Conservation (phyloP, 2,113 vertebrate species). For the Hypanus sabinus region DNA sequence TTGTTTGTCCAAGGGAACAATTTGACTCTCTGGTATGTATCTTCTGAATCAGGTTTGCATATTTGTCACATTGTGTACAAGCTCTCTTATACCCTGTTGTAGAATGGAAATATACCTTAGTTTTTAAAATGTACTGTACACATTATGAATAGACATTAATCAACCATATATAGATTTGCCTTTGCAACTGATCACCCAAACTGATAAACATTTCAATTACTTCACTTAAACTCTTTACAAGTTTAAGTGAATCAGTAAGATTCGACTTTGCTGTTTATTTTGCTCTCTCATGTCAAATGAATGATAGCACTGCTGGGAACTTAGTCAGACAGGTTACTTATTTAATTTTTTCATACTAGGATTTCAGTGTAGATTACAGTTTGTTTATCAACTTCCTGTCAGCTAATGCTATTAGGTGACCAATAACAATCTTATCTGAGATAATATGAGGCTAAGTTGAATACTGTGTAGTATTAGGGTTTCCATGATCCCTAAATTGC, state of each 20-base stretch:
- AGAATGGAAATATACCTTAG: not conserved
- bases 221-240: not conserved
- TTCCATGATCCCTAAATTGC: too few species aligned
- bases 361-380: not conserved
- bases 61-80: not conserved
- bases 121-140: not conserved
- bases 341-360: not conserved
- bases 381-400: not conserved
- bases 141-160: not conserved
- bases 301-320: not conserved
- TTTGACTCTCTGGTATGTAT: slow-evolving; percentile 85
- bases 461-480: not conserved
- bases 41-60: slow-evolving; percentile 35
- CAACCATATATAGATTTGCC: not conserved
- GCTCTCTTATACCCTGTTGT: not conserved
- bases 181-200: not conserved
- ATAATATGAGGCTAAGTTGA: not conserved
- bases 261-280: not conserved
- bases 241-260: not conserved
- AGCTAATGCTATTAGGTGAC: not conserved
- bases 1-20: slow-evolving; percentile 82
- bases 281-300: not conserved
- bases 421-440: not conserved
- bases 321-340: not conserved
- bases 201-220: not conserved